Conservation (phyloP, 2,888 invertebrate species). For the Phengaris arion region DNA sequence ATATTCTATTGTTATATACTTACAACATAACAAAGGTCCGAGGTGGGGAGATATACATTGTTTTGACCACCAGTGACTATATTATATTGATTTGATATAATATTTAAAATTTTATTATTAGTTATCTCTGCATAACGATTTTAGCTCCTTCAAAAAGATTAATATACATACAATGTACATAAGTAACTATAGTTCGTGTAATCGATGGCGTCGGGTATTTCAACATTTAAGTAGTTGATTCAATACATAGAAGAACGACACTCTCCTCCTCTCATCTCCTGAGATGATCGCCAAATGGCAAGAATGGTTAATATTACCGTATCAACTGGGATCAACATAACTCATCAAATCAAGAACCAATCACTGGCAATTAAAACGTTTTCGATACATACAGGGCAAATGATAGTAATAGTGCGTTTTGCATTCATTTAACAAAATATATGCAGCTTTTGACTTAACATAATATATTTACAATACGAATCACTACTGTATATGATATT, state of each 20-base stretch:
- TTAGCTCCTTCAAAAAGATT: too few species aligned
- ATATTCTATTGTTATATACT: slow-evolving; percentile 72
- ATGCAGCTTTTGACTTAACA: slow-evolving; percentile 64
- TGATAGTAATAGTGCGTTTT: slow-evolving; percentile 57
- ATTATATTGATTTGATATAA: slow-evolving; percentile 22
- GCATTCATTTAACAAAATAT: slow-evolving; percentile 72
- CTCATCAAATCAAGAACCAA: slow-evolving; percentile 13
- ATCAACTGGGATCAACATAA: neutral
- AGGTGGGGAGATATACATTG: slow-evolving; percentile 50
- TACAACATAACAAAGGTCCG: slow-evolving; percentile 47
- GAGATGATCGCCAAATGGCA: too few species aligned
- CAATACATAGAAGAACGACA: too few species aligned
- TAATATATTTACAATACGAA: slow-evolving; percentile 62
- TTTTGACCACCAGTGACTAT: slow-evolving; percentile 1
- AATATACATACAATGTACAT: too few species aligned
- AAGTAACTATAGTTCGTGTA: too few species aligned
- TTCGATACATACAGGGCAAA: slow-evolving; percentile 54
- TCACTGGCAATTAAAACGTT: slow-evolving; percentile 45
- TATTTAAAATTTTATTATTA: too few species aligned
- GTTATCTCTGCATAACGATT: too few species aligned
- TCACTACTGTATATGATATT: slow-evolving; percentile 68
- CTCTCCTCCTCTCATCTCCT: too few species aligned
- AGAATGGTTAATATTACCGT: neutral
- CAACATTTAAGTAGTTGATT: too few species aligned
- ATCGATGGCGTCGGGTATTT: too few species aligned